A percentile compares a stretch with the other conserved stretches of the same genome.
Evolutionary conservation across 2,113 vertebrate species (phyloP).

Genomic region (Phycodurus eques): DNA sequence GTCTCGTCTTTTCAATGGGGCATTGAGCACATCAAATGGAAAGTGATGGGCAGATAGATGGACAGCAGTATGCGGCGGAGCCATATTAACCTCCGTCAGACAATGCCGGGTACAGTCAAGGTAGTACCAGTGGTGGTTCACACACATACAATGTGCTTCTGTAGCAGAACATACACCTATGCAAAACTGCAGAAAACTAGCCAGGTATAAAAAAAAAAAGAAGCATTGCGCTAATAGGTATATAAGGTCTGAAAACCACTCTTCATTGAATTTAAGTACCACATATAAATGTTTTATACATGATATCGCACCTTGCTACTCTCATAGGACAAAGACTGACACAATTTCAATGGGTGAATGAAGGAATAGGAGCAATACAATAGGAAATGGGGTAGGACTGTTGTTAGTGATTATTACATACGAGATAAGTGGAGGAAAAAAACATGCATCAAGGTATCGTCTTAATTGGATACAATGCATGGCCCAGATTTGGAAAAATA

Average conservation of each 20-base stretch:
- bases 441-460: no score
- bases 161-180: not conserved
- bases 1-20: conserved; percentile 56
- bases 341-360: no score
- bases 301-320: no score
- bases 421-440: no score
- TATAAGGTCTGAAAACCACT: not conserved
- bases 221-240: not conserved
- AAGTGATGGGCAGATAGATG: conserved; percentile 66
- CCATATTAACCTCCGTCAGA: conserved; percentile 48
- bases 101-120: conserved; percentile 45
- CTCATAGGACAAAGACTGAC: no score
- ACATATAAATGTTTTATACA: not conserved
- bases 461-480: no score
- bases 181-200: not conserved
- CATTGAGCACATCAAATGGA: conserved; percentile 67
- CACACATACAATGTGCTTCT: conserved; percentile 2
- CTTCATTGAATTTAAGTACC: not conserved
- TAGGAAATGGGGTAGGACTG: no score
- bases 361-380: no score
- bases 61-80: conserved; percentile 54
- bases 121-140: conserved; percentile 18
- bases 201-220: no score
- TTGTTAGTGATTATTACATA: no score
- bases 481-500: no score